Evolutionary conservation across 2,888 invertebrate genomes (phyloP).

Genomic region (Xylota sylvarum): DNA sequence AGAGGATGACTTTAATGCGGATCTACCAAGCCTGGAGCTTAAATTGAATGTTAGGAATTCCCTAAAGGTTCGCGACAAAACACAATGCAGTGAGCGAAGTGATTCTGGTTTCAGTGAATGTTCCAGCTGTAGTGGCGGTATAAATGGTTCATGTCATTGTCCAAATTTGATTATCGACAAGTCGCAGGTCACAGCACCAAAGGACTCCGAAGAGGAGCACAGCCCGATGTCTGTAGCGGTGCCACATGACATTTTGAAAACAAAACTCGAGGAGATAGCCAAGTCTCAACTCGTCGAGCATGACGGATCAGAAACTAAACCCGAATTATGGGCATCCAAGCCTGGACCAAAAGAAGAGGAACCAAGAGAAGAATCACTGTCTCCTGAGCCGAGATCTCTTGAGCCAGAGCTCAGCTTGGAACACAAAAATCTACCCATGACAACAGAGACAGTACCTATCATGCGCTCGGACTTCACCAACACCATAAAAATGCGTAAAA

Average conservation of each 20-base stretch:
- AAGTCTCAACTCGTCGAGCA: slow-evolving; percentile 77
- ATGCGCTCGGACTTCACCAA: slow-evolving; percentile 85
- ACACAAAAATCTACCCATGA: slow-evolving; percentile 54
- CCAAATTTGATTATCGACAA: slow-evolving; percentile 32
- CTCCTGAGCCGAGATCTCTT: slow-evolving; percentile 28
- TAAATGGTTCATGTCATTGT: slow-evolving; percentile 76
- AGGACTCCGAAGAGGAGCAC: slow-evolving; percentile 68
- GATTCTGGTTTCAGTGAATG: slow-evolving; percentile 87
- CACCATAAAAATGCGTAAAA: slow-evolving; percentile 84
- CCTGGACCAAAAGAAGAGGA: background rate
- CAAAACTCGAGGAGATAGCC: slow-evolving; percentile 83
- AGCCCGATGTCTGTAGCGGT: slow-evolving; percentile 80
- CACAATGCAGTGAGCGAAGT: slow-evolving; percentile 86
- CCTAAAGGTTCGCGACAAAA: slow-evolving; percentile 81
- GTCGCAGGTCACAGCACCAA: slow-evolving; percentile 35
- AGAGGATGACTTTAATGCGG: slow-evolving; percentile 82
- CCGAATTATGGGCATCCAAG: slow-evolving; percentile 12
- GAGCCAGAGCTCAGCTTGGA: slow-evolving; percentile 46
- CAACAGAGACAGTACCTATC: slow-evolving; percentile 79
- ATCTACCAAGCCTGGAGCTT: slow-evolving; percentile 79
- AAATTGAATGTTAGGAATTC: slow-evolving; percentile 69
- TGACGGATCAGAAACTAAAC: slow-evolving; percentile 40
- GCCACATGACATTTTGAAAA: slow-evolving; percentile 81
- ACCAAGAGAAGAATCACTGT: slow-evolving; percentile 4
- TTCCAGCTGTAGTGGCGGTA: slow-evolving; percentile 83